Evolutionary conservation across 2,888 invertebrate species (phyloP), one percentile per base, ranked within the genome.

Genomic region (Pseudococcus longispinus): DNA sequence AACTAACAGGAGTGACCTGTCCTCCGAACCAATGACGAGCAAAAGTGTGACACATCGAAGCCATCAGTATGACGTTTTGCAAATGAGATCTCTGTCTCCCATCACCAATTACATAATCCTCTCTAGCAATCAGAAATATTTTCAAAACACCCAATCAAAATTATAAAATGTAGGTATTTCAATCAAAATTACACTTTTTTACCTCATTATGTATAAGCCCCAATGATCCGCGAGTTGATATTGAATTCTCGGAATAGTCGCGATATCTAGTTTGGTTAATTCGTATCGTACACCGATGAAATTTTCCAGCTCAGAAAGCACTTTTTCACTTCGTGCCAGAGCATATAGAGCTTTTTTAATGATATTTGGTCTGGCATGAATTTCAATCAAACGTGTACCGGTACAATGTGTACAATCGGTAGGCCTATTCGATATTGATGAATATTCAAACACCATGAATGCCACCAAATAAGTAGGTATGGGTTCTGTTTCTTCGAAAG

Each of bases 21-120:
- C 98, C 98, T 6, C 98, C 98, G 91, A 98, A 98, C 98, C 98
- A 98, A 91, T 98, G 97, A 91, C 98, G 98, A 0, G 98, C 97
- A 84, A 98, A 92, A 91, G 98, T 98, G 91, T 98, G 98, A 0
- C 95, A 94, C 29, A 96, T 95, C 0, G 26, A 9, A 65, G 85
- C 42, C 3, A 44, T 70, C 18, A 26, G 23, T 2, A 44, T 23
- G 9, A 32, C n/a, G 3, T 44, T 85, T 42, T 42, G 65, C 32
- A 23, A 6, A 18, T 84, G 70, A 4, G 87, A 6, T 9, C 18
- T 51, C 1, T 77, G 70, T 55, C 3, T 13, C 4, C 85, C 60
- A 13, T 88, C 29, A 0, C 46, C 32, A n/a, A 88, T 23, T 26
- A 86, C 9, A 42, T 46, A 88, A 13, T 85, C 51, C 44, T 88